Base-by-base conservation (phyloP, 2,113 vertebrate species). In the Peromyscus californicus region DNA sequence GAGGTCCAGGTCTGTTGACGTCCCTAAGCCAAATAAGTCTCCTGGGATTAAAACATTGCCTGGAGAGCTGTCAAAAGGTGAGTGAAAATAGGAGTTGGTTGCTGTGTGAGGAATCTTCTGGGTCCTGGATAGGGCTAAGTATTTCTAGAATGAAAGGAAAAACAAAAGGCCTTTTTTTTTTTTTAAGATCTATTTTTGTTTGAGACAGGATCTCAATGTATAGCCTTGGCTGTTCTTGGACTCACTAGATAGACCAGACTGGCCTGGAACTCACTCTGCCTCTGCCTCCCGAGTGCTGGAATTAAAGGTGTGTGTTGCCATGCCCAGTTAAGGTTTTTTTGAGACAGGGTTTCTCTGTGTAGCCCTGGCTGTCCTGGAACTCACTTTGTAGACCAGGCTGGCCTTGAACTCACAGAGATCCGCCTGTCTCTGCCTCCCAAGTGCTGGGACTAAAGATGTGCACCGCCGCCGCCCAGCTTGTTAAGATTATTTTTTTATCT, bases 1-100 rank as follows among this genome's bases (percentile, higher is more conserved):
- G 84, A 98, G 98, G 0, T 90, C 98, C 91, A 97, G 45, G 8
- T 97, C 97, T 86, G 39, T 75, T 72, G 42, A 97, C 33, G 54
- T 11, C 12, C 67, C 61, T 79, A 76, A 85, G 21, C 90, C 4
- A n/a, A 96, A 31, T 36, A 96, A 92, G 48, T 93, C 31, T 15
- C 63, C 69, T 90, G 93, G 89, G 63, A 72, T 75, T 70, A 96
- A 97, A 83, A 51, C 26, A 0, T 54, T 93, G 45, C 63, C 89
- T 93, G 79, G 75, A 93, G 94, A 94, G 70, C 45, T 94, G 61
- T 26, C 83, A 24, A 83, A 95, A 98, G 98, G 98, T 98, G 29
- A 88, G 98, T 97, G 76, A 69, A 89, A 72, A 24, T 48, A 89
- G 92, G 75, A 74, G n/a, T 36, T 48, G 21, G 69, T 29, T 45